Evolutionary conservation across 2,888 invertebrate species (phyloP).

Genomic region (Pyrrhopygopsis socrates): DNA sequence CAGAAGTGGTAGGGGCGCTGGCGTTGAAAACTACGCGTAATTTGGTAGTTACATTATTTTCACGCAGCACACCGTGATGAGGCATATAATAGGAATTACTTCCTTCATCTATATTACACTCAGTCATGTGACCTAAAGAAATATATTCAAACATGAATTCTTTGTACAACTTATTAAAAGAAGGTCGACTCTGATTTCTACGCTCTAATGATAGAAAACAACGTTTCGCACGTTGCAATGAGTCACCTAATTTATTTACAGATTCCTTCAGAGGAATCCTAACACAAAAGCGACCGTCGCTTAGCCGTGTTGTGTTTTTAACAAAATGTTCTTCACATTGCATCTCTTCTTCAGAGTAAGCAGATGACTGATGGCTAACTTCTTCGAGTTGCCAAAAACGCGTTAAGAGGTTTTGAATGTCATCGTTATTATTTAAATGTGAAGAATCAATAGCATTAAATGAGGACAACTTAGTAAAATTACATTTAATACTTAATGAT

Average conservation of each 20-base stretch:
- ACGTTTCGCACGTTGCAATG: slow-evolving; percentile 46
- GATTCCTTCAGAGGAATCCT: slow-evolving; percentile 23
- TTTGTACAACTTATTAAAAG: slow-evolving; percentile 41
- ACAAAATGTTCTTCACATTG: slow-evolving; percentile 27
- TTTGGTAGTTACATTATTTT: slow-evolving; percentile 40
- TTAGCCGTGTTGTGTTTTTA: slow-evolving; percentile 3
- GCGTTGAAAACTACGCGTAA: slow-evolving; percentile 37
- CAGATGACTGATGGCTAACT: slow-evolving; percentile 15
- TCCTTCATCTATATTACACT: not conserved
- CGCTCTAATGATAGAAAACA: slow-evolving; percentile 50
- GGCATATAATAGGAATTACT: slow-evolving; percentile 31
- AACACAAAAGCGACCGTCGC: slow-evolving; percentile 14
- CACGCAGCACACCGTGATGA: slow-evolving; percentile 45
- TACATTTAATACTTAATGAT: slow-evolving; percentile 8
- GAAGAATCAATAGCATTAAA: slow-evolving; percentile 8
- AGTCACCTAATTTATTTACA: slow-evolving; percentile 51
- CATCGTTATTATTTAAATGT: not conserved
- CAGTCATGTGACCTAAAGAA: slow-evolving; percentile 34
- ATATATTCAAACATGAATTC: slow-evolving; percentile 61
- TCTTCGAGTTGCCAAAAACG: slow-evolving; percentile 45
- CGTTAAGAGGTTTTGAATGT: slow-evolving; percentile 19
- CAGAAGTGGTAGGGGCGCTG: slow-evolving; percentile 42
- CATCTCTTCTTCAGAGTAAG: slow-evolving; percentile 23
- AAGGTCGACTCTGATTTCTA: slow-evolving; percentile 28
- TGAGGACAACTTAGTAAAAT: not conserved